Percentiles rank a stretch among this genome's conserved stretches.
phyloP scores from a whole-genome alignment of 64 coral and sea anemone genomes.

The Stichodactyla helianthus region DNA sequence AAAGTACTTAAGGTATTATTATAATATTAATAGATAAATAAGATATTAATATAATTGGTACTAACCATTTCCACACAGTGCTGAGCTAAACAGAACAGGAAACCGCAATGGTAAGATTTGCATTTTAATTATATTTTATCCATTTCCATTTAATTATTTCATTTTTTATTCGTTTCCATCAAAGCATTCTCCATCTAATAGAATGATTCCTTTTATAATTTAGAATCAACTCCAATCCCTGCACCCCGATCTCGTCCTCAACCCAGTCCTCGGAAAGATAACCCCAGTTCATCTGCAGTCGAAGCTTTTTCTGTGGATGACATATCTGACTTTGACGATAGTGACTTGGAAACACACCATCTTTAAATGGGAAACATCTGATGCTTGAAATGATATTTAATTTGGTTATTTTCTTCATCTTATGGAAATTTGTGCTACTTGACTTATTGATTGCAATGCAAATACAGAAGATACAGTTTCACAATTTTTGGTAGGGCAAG shows the following conservation, averaged over 20 bases:
- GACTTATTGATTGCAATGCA: no score
- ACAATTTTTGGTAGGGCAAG: no score
- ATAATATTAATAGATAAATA: not conserved
- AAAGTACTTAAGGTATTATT: not conserved
- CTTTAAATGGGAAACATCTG: not conserved
- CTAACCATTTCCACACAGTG: not conserved
- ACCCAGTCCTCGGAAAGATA: conserved; percentile 35
- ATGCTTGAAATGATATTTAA: not conserved
- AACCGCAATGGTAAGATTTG: conserved; percentile 2
- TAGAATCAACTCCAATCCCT: not conserved
- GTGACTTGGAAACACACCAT: conserved; percentile 11
- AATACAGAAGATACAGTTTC: no score
- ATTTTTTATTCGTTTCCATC: not conserved
- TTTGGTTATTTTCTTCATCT: no score
- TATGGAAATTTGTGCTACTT: no score
- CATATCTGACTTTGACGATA: conserved; percentile 54
- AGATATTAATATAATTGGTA: not conserved
- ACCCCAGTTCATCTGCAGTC: conserved; percentile 33
- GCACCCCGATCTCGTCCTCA: conserved; percentile 11
- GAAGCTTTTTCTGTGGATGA: conserved; percentile 48
- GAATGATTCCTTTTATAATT: not conserved
- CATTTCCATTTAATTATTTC: no score
- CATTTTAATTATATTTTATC: not conserved
- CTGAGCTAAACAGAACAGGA: not conserved
- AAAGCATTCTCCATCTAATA: not conserved